Evolutionary conservation across 35 echinoderm and acorn worm genomes (phyloP).

Genomic region (Apostichopus parvimensis): DNA sequence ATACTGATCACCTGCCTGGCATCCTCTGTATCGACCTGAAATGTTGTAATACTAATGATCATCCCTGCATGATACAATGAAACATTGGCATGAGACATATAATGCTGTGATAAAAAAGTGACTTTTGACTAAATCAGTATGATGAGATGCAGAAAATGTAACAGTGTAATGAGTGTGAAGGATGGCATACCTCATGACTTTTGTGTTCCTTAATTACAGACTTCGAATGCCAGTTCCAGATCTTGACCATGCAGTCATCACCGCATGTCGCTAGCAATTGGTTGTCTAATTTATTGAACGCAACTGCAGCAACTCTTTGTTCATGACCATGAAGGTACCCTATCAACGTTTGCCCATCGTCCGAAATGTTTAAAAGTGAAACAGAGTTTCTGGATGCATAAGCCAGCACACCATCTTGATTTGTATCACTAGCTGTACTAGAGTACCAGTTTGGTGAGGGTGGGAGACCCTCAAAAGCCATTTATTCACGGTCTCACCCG

Average conservation of each 20-base stretch:
- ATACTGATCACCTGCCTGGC: too few species aligned
- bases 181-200: constrained; percentile 71
- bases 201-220: constrained; percentile 65
- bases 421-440: constrained; percentile 72
- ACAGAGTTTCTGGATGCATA: constrained; percentile 80
- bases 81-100: too few species aligned
- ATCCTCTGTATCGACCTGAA: too few species aligned
- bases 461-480: constrained; percentile 80
- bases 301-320: constrained; percentile 74
- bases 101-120: too few species aligned
- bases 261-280: constrained; percentile 71
- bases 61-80: too few species aligned
- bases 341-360: constrained; percentile 48
- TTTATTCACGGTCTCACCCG: constrained; percentile 11
- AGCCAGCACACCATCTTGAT: constrained; percentile 71
- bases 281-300: constrained; percentile 57
- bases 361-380: constrained; percentile 68
- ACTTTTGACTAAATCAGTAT: too few species aligned
- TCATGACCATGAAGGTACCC: constrained; percentile 75
- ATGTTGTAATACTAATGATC: too few species aligned
- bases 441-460: constrained; percentile 97
- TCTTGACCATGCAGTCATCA: constrained; percentile 73
- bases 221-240: constrained; percentile 76
- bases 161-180: not conserved
- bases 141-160: too few species aligned